Conservation (phyloP, 2,113 vertebrate genomes). For the Cyanoderma ruficeps region DNA sequence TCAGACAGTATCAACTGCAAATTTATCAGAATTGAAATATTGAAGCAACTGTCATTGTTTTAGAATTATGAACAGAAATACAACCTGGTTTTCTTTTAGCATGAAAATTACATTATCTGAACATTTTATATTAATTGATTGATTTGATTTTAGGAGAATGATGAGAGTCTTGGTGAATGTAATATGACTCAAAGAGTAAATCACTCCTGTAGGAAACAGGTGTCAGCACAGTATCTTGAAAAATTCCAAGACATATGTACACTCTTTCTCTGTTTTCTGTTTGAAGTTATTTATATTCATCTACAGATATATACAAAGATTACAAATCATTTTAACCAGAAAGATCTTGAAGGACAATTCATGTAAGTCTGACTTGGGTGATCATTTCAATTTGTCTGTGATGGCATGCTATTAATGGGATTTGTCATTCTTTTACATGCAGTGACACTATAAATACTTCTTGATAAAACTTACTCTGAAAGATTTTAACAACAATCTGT, state of each 20-base stretch:
- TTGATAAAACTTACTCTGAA: not conserved
- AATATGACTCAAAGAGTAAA: not conserved
- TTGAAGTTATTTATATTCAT: not conserved
- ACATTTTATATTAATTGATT: not conserved
- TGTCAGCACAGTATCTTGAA: not conserved
- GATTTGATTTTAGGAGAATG: not conserved
- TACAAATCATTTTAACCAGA: not conserved
- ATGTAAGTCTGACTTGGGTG: not conserved
- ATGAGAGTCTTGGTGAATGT: not conserved
- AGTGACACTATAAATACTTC: not conserved
- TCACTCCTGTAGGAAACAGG: not conserved
- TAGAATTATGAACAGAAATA: not conserved
- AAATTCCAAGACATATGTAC: not conserved
- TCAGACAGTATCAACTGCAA: not conserved
- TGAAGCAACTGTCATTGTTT: not conserved
- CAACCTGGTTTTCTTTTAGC: not conserved
- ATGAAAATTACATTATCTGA: not conserved
- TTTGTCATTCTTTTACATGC: not conserved
- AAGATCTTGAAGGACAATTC: not conserved
- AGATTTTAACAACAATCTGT: not conserved
- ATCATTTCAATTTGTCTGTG: not conserved
- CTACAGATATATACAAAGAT: not conserved
- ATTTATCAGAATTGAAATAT: not conserved
- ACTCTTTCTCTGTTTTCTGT: not conserved
- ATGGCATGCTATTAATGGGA: not conserved